phyloP scores from a whole-genome alignment of 2,797 vertebrate species.

The Phrynocephalus guinanensis region DNA sequence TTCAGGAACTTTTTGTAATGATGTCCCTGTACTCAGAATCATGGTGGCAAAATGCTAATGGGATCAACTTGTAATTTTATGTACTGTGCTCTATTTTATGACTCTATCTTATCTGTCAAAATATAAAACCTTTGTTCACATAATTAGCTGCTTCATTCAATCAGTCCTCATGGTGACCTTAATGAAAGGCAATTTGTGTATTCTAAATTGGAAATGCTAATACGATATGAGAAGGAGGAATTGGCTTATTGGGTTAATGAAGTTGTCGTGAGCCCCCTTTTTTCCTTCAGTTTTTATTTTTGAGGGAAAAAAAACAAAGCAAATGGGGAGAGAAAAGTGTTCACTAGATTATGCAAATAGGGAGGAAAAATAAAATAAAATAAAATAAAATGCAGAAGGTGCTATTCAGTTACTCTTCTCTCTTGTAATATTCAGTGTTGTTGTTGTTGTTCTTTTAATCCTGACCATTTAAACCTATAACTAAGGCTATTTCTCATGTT shows the following conservation, averaged over 20 bases:
- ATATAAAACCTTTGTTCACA: slow-evolving; percentile 38
- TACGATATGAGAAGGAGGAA: slow-evolving; percentile 1
- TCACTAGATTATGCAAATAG: background rate
- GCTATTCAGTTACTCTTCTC: background rate
- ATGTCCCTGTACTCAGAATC: background rate
- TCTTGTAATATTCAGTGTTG: background rate
- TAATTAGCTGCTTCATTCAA: slow-evolving; percentile 41
- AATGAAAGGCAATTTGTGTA: slow-evolving; percentile 33
- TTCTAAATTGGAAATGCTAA: slow-evolving; percentile 37
- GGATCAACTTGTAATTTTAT: slow-evolving; percentile 32
- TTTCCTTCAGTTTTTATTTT: background rate
- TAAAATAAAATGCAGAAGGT: background rate
- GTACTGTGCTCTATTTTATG: slow-evolving; percentile 17
- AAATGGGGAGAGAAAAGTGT: background rate
- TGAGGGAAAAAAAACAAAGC: background rate
- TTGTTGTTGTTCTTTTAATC: no score
- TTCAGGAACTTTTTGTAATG: background rate
- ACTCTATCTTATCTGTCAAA: slow-evolving; percentile 30
- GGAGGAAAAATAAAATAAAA: background rate
- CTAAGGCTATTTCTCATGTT: no score
- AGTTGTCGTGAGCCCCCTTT: fast-evolving
- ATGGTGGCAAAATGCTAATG: slow-evolving; percentile 5
- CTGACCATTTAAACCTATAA: no score
- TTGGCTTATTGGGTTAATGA: background rate
- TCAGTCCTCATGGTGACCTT: slow-evolving; percentile 1